These are phyloP conservation scores for Bombus fervidus DNA, from an alignment of 1,140 invertebrate genomes.

Conservation along the genomic window DNA sequence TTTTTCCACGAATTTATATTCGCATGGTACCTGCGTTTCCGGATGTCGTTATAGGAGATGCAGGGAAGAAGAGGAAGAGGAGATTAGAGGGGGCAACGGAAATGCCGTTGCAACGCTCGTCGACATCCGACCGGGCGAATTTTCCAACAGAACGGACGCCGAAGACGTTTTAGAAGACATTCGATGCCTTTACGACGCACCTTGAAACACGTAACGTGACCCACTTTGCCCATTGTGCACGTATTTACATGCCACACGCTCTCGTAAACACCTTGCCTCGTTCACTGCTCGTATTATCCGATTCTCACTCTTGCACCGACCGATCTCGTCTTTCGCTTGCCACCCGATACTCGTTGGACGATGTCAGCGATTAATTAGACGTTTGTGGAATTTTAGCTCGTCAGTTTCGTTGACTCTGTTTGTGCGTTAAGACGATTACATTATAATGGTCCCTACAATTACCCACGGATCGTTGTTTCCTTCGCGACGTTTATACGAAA, in stretches of 20 bases:
- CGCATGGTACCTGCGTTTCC: constrained; percentile 42
- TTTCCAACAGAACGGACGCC: constrained; percentile 52
- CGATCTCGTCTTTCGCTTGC: background rate
- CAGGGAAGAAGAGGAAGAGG: background rate
- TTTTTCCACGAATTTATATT: constrained; percentile 61
- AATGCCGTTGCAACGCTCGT: constrained; percentile 40
- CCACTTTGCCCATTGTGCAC: constrained; percentile 47
- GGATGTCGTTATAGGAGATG: background rate
- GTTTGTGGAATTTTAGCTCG: background rate
- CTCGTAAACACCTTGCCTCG: background rate
- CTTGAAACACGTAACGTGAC: constrained; percentile 42
- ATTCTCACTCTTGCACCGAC: background rate
- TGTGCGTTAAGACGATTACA: background rate
- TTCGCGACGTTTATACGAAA: background rate
- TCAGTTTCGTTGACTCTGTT: background rate
- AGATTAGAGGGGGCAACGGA: background rate
- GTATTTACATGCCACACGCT: background rate
- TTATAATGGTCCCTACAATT: background rate
- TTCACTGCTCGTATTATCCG: background rate
- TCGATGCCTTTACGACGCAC: constrained; percentile 55
- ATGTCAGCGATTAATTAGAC: background rate
- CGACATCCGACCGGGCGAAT: constrained; percentile 59
- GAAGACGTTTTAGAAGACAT: constrained; percentile 52
- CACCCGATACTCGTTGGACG: background rate
- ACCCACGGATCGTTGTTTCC: background rate